phyloP scores from a whole-genome alignment of 1,140 invertebrate species.

The Pseudobourletiella spinata region DNA sequence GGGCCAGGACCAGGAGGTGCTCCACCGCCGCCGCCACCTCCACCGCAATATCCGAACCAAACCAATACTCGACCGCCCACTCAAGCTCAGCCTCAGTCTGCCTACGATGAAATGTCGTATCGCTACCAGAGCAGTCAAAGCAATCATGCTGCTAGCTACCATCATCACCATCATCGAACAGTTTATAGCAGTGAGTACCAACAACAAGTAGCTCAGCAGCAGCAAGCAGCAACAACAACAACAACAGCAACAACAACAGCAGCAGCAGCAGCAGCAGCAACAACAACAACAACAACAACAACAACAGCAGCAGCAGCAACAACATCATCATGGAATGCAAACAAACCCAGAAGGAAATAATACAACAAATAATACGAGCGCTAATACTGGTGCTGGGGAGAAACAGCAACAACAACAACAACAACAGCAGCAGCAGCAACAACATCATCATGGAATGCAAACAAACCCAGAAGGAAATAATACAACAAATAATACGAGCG shows the following conservation, averaged over 20 bases:
- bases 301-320: slow-evolving; percentile 24
- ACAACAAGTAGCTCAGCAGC: slow-evolving; percentile 6
- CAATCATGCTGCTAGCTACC: not conserved
- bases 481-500: not conserved
- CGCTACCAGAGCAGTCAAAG: slow-evolving; percentile 21
- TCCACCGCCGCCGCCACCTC: slow-evolving; percentile 47
- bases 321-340: slow-evolving; percentile 16
- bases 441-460: slow-evolving; percentile 16
- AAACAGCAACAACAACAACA: slow-evolving; percentile 4
- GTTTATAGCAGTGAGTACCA: slow-evolving; percentile 19
- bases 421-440: slow-evolving; percentile 24
- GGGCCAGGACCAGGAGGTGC: slow-evolving; percentile 47
- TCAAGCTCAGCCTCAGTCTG: slow-evolving; percentile 8
- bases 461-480: not conserved
- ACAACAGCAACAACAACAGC: not conserved
- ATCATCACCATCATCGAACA: slow-evolving; percentile 18
- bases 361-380: not conserved
- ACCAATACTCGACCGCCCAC: slow-evolving; percentile 5
- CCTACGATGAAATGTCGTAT: slow-evolving; percentile 29
- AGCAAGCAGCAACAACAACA: not conserved
- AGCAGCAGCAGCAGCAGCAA: no score
- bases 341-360: not conserved
- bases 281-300: slow-evolving; percentile 6
- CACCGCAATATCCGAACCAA: slow-evolving; percentile 40
- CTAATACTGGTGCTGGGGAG: not conserved